These are phyloP conservation scores for Zaprionus tsacasi DNA, from an alignment of 1,140 invertebrate species.

Conservation along the genomic window DNA sequence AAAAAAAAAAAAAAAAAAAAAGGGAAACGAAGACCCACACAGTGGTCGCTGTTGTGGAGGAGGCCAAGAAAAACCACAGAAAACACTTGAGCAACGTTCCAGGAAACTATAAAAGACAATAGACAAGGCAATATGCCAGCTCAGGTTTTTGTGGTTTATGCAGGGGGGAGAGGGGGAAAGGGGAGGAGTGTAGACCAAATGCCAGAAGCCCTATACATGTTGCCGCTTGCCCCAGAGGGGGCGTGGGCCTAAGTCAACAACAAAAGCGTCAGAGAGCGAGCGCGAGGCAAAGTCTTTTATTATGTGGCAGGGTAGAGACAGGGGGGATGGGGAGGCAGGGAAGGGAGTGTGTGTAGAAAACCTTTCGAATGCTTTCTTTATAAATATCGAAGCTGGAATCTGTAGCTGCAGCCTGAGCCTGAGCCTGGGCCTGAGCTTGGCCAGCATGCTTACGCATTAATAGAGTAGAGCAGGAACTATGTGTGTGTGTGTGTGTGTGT, in stretches of 20 bases:
- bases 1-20: slow-evolving; percentile 18
- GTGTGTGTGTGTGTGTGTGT: slow-evolving; percentile 17
- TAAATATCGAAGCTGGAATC: slow-evolving; percentile 14
- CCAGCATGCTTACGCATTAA: slow-evolving; percentile 66
- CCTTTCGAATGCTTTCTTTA: slow-evolving; percentile 56
- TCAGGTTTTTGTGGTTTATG: slow-evolving; percentile 77
- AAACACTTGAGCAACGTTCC: slow-evolving; percentile 72
- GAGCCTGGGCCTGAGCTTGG: slow-evolving; percentile 35
- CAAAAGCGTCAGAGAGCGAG: slow-evolving; percentile 60
- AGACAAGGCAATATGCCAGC: slow-evolving; percentile 77
- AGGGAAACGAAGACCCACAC: slow-evolving; percentile 11
- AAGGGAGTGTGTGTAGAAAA: slow-evolving; percentile 40
- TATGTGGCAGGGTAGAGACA: slow-evolving; percentile 11
- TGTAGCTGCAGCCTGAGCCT: slow-evolving; percentile 48
- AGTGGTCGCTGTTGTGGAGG: not conserved
- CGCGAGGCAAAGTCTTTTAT: slow-evolving; percentile 55
- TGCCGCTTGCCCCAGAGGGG: slow-evolving; percentile 11
- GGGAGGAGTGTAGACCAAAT: slow-evolving; percentile 15
- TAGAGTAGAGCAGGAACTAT: slow-evolving; percentile 37
- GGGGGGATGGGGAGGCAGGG: not conserved
- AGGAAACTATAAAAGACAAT: slow-evolving; percentile 82
- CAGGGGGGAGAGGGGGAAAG: not conserved
- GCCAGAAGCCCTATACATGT: slow-evolving; percentile 61
- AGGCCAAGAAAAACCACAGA: slow-evolving; percentile 51
- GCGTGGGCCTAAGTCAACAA: slow-evolving; percentile 81